Evolutionary conservation across 2,888 invertebrate species (phyloP).

Genomic region (Trissonchulus latispiculum): DNA sequence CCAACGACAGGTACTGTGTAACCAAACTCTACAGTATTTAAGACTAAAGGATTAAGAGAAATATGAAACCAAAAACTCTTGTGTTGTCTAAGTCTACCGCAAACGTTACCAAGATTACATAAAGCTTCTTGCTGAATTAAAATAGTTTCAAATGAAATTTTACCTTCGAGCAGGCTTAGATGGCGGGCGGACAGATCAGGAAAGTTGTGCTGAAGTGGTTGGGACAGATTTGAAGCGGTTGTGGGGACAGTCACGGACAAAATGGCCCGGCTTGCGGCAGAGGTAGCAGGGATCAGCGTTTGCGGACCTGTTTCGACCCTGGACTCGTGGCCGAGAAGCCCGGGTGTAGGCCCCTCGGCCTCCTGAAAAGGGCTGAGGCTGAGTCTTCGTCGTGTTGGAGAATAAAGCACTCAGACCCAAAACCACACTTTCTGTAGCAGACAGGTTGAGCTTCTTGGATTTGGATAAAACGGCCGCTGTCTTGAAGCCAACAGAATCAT

Average conservation of each 20-base stretch:
- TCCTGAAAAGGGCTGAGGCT: neutral
- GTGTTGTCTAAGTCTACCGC: too few relatives aligned
- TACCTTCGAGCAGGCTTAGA: neutral
- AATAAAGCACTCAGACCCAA: neutral
- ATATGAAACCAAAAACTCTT: too few relatives aligned
- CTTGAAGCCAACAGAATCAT: neutral
- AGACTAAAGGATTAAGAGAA: neutral
- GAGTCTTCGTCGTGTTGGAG: neutral
- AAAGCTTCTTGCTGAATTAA: neutral
- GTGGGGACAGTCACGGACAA: neutral
- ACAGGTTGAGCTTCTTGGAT: neutral
- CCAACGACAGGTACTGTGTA: neutral
- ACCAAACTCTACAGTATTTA: neutral
- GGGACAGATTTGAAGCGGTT: neutral
- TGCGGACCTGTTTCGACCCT: neutral
- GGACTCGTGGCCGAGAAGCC: neutral
- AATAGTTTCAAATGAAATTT: neutral
- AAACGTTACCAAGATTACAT: neutral
- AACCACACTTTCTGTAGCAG: neutral
- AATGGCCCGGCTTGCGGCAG: neutral
- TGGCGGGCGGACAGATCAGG: neutral
- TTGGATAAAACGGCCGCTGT: neutral
- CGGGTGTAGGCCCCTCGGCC: neutral
- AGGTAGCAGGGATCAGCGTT: neutral
- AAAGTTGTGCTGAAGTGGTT: neutral